Evolutionary conservation across 2,797 vertebrate species (phyloP).

Genomic region (Myripristis murdjan): DNA sequence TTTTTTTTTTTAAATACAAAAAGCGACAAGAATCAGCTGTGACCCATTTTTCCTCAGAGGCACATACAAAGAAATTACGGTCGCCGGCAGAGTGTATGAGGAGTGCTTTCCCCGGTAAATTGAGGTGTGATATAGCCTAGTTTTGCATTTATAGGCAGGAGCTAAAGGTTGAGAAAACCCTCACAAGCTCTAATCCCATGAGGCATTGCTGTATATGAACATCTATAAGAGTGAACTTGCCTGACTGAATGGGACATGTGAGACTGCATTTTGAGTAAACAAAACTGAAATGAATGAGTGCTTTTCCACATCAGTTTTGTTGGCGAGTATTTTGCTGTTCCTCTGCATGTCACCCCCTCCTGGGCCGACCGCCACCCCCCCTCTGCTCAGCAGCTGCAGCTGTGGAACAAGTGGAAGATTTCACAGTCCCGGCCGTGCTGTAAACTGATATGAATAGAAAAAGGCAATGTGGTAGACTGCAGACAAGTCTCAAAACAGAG

Average conservation of each 20-base stretch:
- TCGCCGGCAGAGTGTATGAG: background rate
- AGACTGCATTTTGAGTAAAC: background rate
- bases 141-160: background rate
- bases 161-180: background rate
- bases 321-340: constrained; percentile 39
- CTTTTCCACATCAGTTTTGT: background rate
- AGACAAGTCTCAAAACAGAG: constrained; percentile 25
- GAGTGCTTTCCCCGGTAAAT: too few species aligned
- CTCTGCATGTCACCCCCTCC: constrained; percentile 11
- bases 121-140: background rate
- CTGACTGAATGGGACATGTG: too few species aligned
- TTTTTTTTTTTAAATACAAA: background rate
- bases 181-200: background rate
- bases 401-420: constrained; percentile 61
- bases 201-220: background rate
- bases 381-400: constrained; percentile 49
- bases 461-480: constrained; percentile 27
- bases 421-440: constrained; percentile 57
- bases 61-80: background rate
- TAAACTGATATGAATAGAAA: constrained; percentile 61
- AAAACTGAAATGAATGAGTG: background rate
- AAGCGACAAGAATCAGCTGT: background rate
- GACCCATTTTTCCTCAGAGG: constrained; percentile 8
- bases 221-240: too few species aligned
- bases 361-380: constrained; percentile 7